Percentiles rank a stretch among this genome's conserved stretches.
phyloP scores from a whole-genome alignment of 1,140 invertebrate genomes.

The Drosophila tristis region DNA sequence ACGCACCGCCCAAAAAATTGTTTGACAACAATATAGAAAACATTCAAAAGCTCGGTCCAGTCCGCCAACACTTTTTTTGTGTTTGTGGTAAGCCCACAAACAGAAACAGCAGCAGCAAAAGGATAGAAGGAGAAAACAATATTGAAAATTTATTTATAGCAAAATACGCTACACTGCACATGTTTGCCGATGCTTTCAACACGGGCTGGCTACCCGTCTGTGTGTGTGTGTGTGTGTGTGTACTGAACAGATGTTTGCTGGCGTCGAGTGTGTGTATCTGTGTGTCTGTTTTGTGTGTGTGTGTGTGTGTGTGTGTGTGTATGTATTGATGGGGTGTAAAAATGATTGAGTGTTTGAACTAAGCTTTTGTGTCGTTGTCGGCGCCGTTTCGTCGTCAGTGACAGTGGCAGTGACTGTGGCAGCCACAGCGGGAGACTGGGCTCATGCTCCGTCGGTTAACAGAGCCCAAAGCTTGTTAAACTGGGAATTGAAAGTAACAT shows the following conservation, averaged over 20 bases:
- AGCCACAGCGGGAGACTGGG: neutral
- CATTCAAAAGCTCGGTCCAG: conserved; percentile 12
- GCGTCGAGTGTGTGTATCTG: conserved; percentile 32
- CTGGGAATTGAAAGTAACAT: too few relatives aligned
- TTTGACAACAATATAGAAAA: conserved; percentile 28
- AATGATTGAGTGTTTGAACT: conserved; percentile 79
- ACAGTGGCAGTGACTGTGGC: conserved; percentile 13
- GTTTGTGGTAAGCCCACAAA: neutral
- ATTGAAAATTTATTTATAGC: conserved; percentile 79
- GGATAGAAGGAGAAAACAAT: conserved; percentile 36
- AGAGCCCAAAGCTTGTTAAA: too few relatives aligned
- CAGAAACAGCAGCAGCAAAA: neutral
- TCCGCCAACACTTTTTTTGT: too few relatives aligned
- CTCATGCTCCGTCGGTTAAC: neutral
- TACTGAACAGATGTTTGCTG: conserved; percentile 43
- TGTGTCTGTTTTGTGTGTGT: too few relatives aligned
- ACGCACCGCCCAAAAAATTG: conserved; percentile 3
- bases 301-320: conserved; percentile 16
- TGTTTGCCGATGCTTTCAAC: conserved; percentile 41
- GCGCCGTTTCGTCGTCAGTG: conserved; percentile 18
- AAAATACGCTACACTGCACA: conserved; percentile 75
- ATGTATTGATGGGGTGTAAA: conserved; percentile 63
- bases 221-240: conserved; percentile 30
- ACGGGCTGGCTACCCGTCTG: neutral
- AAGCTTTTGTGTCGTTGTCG: conserved; percentile 58